phyloP scores from a whole-genome alignment of 2,797 vertebrate genomes.

The Sebastes kiyomatsui region DNA sequence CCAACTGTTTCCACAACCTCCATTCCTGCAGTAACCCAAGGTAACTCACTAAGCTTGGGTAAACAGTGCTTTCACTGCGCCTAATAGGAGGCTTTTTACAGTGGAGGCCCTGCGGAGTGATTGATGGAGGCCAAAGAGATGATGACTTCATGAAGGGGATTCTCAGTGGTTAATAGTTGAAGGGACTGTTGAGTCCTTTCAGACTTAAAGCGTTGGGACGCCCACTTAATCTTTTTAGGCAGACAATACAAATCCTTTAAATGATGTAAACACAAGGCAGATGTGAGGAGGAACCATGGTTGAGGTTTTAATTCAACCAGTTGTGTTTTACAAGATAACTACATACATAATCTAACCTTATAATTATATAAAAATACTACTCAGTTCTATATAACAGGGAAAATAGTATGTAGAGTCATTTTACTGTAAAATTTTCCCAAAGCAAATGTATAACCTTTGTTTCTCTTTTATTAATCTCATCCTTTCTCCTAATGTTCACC shows the following conservation, averaged over 20 bases:
- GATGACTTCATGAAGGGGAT: conserved; percentile 63
- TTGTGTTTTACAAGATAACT: conserved; percentile 14
- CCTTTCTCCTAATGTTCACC: neutral
- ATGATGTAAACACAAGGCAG: conserved; percentile 49
- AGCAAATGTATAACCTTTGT: neutral
- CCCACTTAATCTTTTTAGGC: conserved; percentile 68
- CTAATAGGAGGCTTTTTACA: conserved; percentile 70
- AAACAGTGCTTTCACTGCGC: conserved; percentile 70
- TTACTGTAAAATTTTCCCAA: neutral
- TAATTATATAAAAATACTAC: neutral
- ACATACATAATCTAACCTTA: neutral
- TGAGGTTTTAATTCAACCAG: conserved; percentile 8
- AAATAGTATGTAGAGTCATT: neutral
- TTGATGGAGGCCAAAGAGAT: conserved; percentile 63
- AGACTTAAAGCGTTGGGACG: conserved; percentile 54
- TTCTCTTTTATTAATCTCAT: conserved; percentile 1
- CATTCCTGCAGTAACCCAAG: conserved; percentile 59
- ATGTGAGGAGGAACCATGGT: conserved; percentile 14
- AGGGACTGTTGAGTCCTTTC: conserved; percentile 56
- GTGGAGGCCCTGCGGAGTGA: conserved; percentile 52
- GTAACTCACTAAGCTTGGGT: conserved; percentile 65
- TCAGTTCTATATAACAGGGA: neutral
- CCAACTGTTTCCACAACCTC: conserved; percentile 43
- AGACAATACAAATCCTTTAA: conserved; percentile 66
- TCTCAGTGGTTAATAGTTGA: conserved; percentile 55